Evolutionary conservation across 2,797 vertebrate genomes (phyloP).

Genomic region (Halcyon chelicuti): DNA sequence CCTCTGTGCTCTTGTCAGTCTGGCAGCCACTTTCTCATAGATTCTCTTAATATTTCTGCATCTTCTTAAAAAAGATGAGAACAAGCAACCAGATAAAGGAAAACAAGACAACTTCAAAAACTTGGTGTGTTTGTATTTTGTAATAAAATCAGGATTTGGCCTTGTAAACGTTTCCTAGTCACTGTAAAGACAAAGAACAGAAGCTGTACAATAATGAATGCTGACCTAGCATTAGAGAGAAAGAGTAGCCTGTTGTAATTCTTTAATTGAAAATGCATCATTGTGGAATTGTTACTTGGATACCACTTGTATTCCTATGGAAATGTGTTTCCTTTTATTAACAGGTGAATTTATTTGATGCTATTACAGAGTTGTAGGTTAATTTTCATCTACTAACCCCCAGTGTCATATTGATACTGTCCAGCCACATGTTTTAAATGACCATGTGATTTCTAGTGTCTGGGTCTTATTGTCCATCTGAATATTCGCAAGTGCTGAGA

Average conservation of each 20-base stretch:
- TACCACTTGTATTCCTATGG: not conserved
- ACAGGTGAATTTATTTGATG: conserved; percentile 51
- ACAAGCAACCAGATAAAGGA: not conserved
- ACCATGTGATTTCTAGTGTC: not conserved
- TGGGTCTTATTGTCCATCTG: not conserved
- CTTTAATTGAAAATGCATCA: conserved; percentile 53
- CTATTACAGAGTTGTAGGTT: conserved; percentile 40
- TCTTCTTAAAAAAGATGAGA: not conserved
- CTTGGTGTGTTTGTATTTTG: not conserved
- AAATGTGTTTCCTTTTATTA: conserved; percentile 70
- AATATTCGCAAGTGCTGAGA: not conserved
- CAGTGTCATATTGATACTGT: conserved; percentile 44
- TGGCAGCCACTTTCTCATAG: not conserved
- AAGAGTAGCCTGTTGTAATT: conserved; percentile 26
- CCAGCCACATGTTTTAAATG: conserved; percentile 37
- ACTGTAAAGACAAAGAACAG: conserved; percentile 36
- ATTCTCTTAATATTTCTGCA: not conserved
- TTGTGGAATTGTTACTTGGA: conserved; percentile 47
- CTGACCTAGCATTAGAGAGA: not conserved
- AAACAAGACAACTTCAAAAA: not conserved
- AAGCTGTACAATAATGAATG: conserved; percentile 15
- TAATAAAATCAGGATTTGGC: conserved; percentile 2
- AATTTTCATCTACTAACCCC: conserved; percentile 56
- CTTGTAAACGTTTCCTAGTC: not conserved
- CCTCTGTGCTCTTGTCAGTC: not conserved